These are phyloP conservation scores for Standfussiana lucernea DNA, from an alignment of 2,888 invertebrate species.

Conservation along the genomic window DNA sequence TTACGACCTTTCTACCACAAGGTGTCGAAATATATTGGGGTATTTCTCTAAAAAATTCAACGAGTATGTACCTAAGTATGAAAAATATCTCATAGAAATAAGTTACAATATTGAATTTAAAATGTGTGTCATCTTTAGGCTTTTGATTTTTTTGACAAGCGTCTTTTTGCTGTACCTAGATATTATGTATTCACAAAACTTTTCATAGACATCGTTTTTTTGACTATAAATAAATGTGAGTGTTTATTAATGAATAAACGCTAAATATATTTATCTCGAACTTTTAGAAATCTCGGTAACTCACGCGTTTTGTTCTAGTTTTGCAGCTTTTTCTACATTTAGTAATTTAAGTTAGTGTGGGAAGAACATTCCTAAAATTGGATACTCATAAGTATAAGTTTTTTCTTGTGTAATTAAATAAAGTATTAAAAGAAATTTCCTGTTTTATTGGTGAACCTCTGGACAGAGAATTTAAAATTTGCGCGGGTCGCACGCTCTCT, in stretches of 20 bases:
- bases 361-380: constrained; percentile 34
- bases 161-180: neutral
- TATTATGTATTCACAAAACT: neutral
- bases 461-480: neutral
- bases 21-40: too few relatives aligned
- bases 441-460: neutral
- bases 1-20: too few relatives aligned
- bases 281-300: constrained; percentile 17
- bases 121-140: neutral
- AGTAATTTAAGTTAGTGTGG: constrained; percentile 23
- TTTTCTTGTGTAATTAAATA: constrained; percentile 19
- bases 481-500: neutral
- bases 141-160: neutral
- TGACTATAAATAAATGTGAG: neutral
- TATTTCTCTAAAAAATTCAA: neutral
- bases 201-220: neutral
- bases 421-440: constrained; percentile 7
- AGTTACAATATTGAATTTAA: neutral
- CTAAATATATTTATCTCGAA: neutral
- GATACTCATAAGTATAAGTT: constrained; percentile 49
- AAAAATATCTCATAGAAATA: constrained; percentile 10
- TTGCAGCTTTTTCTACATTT: constrained; percentile 30
- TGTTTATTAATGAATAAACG: neutral
- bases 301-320: constrained; percentile 14
- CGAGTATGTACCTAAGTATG: too few relatives aligned